These are phyloP conservation scores for Paradisaea rubra DNA, from an alignment of 2,113 vertebrate species.

Conservation along the genomic window DNA sequence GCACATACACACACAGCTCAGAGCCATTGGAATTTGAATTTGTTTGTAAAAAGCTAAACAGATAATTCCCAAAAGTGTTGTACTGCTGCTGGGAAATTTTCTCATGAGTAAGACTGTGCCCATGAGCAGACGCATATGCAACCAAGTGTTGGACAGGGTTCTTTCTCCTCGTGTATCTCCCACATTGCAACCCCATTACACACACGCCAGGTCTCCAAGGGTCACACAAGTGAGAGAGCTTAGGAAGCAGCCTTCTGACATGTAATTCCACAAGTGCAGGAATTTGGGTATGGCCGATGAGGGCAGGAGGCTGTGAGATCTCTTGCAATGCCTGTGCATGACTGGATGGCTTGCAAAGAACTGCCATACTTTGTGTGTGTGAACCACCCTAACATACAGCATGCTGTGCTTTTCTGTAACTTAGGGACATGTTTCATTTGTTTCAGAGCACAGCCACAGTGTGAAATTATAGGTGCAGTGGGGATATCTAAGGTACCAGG, in stretches of 20 bases:
- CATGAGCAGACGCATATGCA: background rate
- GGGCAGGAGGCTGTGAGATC: background rate
- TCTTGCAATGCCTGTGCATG: background rate
- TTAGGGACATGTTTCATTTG: background rate
- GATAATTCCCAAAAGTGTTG: background rate
- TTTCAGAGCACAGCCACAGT: background rate
- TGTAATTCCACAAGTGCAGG: background rate
- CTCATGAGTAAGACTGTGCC: background rate
- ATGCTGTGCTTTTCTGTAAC: background rate
- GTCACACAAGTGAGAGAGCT: background rate
- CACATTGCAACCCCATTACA: background rate
- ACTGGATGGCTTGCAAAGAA: background rate
- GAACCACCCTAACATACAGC: background rate
- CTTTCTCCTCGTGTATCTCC: background rate
- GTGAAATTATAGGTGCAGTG: background rate
- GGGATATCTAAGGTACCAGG: background rate
- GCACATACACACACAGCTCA: background rate
- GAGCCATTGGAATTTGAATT: background rate
- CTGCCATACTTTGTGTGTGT: background rate
- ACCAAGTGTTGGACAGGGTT: background rate
- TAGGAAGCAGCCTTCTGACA: background rate
- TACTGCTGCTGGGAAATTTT: background rate
- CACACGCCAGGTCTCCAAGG: accelerated
- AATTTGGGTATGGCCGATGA: background rate
- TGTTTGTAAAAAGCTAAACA: background rate